These are phyloP conservation scores for Megastigmus dorsalis DNA, from an alignment of 2,888 invertebrate species.

Conservation along the genomic window DNA sequence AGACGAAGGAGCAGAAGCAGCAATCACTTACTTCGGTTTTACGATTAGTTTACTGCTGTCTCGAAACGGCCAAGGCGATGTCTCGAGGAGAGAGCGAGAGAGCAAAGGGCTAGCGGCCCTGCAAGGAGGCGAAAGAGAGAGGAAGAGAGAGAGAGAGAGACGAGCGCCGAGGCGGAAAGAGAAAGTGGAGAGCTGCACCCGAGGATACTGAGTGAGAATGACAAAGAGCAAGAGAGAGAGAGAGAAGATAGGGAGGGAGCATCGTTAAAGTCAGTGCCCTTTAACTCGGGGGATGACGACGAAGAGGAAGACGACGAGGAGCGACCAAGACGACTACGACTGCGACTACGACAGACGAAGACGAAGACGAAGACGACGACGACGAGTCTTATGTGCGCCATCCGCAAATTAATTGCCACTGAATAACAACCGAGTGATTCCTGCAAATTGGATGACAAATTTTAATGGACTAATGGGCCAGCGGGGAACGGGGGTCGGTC, in stretches of 20 bases:
- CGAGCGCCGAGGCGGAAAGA: neutral
- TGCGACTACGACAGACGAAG: neutral
- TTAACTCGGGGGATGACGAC: constrained; percentile 22
- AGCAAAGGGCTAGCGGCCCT: constrained; percentile 12
- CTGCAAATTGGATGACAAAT: constrained; percentile 49
- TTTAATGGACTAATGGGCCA: neutral
- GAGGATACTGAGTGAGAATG: no score
- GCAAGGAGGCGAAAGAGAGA: neutral
- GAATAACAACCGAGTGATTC: constrained; percentile 43
- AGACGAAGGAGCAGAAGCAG: constrained; percentile 51
- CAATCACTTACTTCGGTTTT: constrained; percentile 67
- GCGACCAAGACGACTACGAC: neutral
- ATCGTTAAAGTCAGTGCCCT: constrained; percentile 48
- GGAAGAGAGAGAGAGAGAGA: neutral
- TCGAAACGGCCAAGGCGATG: constrained; percentile 17
- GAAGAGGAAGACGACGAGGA: constrained; percentile 6
- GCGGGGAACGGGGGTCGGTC: no score
- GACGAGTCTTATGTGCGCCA: neutral
- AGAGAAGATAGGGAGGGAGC: neutral
- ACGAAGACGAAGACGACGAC: neutral
- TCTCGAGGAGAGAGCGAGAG: constrained; percentile 8
- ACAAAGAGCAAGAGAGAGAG: constrained; percentile 5
- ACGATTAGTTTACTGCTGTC: constrained; percentile 67
- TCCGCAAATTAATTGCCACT: constrained; percentile 43
- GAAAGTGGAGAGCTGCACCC: no score